Base-by-base conservation (phyloP, 2,797 vertebrate species). In the Clarias platycephalus region DNA sequence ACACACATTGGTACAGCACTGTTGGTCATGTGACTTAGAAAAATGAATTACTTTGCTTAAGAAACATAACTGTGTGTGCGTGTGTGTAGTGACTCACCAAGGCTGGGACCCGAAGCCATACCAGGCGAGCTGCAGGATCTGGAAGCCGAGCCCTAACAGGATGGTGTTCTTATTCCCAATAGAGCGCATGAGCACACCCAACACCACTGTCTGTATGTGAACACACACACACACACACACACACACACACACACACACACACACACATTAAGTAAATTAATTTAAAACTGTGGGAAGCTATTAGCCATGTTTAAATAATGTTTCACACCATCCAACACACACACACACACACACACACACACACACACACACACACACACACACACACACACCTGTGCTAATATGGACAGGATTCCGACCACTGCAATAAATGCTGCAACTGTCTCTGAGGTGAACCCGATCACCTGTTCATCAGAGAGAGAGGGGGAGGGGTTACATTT, bases 151-250 rank as follows among this genome's bases (percentile, higher is more conserved):
- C 64, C 97, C 97, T 49, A 98, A 92, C 3, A 98, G 95, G 90
- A 98, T 97, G 62, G 97, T 97, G 93, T 97, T 98, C 90, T 98
- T 98, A 89, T 98, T 97, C 80, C 97, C 97, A 88, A 97, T 97
- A 0, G 97, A 97, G 62, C 97, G 95, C 97, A 98, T 97, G 83
- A 97, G 93, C 87, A 97, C 95, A 53, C 97, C 97, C 90, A 98
- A 90, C 74, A 97, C 96, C 0, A 97, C 94, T n/a, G 97, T 98
- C 97, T 98, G 88, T 18, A 91, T 3, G 81, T 24, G 80, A 13
- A 83, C 24, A 83, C 22, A 44, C 81, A 82, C n/a, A 80, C 60
- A n/a, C 58, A 26, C 76, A n/a, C 55, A 34, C 75, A 77, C 55
- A 75, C 49, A 57, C 72, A 75, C 71, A 74, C 71, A 83, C 24